phyloP scores from a whole-genome alignment of 2,797 vertebrate species.

The Petrocephalus schoutedeni region DNA sequence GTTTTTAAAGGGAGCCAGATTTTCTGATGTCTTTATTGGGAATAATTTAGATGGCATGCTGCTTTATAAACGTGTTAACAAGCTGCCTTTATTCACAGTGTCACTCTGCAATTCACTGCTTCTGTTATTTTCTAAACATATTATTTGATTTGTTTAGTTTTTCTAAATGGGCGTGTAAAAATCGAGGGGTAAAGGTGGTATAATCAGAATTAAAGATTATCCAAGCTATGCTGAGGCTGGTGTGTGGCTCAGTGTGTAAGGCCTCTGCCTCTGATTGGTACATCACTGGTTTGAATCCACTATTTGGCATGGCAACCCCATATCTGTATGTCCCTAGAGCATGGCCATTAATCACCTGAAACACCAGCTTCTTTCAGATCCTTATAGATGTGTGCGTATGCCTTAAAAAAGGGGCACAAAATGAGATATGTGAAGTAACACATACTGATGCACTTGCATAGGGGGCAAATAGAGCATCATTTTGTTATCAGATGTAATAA shows the following conservation, averaged over 20 bases:
- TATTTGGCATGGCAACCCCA: background rate
- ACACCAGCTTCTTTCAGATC: background rate
- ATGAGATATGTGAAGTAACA: background rate
- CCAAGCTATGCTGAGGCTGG: background rate
- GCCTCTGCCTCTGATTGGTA: background rate
- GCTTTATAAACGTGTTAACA: background rate
- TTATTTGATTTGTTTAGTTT: background rate
- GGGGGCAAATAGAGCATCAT: too few relatives aligned
- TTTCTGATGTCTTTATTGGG: background rate
- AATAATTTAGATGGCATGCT: background rate
- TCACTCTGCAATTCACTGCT: background rate
- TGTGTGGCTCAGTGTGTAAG: background rate
- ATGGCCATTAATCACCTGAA: background rate
- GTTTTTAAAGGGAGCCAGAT: background rate
- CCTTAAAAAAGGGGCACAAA: background rate
- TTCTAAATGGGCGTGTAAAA: background rate
- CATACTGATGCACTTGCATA: background rate
- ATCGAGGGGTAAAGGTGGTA: background rate
- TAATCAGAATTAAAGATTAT: background rate
- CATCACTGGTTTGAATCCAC: background rate
- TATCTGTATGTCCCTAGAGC: background rate
- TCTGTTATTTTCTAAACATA: background rate
- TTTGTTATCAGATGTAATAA: too few relatives aligned
- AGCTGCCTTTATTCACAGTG: background rate
- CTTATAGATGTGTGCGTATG: background rate